phyloP scores from a whole-genome alignment of 2,113 vertebrate genomes.

The Ctenodactylus gundi region DNA sequence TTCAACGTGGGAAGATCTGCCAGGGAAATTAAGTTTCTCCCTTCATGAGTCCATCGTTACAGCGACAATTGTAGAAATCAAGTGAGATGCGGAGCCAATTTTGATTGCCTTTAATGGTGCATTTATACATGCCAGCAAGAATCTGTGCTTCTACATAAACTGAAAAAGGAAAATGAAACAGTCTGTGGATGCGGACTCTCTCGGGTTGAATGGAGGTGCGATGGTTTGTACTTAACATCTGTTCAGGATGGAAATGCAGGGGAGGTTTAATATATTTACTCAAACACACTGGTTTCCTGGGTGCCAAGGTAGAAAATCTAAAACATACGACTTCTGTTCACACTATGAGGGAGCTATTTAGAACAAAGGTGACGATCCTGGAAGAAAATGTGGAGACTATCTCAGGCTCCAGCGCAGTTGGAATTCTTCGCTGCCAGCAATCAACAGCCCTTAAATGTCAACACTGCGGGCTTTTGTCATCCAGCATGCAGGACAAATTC shows the following conservation, averaged over 20 bases:
- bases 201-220: conserved; percentile 76
- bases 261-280: conserved; percentile 75
- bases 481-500: conserved; percentile 29
- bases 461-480: conserved; percentile 43
- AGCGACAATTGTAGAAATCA: conserved; percentile 76
- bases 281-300: conserved; percentile 73
- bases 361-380: conserved; percentile 74
- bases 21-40: conserved; percentile 72
- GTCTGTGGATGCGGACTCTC: conserved; percentile 61
- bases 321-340: conserved; percentile 74
- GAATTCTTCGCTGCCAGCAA: conserved; percentile 64
- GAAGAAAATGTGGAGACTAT: conserved; percentile 62
- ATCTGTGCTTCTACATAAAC: conserved; percentile 60
- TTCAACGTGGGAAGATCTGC: conserved; percentile 55
- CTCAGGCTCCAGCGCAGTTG: conserved; percentile 48
- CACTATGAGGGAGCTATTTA: conserved; percentile 62
- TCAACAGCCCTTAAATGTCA: conserved; percentile 64
- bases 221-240: conserved; percentile 76
- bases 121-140: conserved; percentile 70
- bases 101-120: conserved; percentile 72
- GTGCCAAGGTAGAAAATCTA: conserved; percentile 71
- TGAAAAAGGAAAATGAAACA: conserved; percentile 66
- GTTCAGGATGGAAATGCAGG: conserved; percentile 68
- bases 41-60: conserved; percentile 58
- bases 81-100: conserved; percentile 71